A percentile compares a stretch with the other conserved stretches of the same genome.
Conservation (phyloP, 2,888 invertebrate genomes). For the Drepana falcataria region DNA sequence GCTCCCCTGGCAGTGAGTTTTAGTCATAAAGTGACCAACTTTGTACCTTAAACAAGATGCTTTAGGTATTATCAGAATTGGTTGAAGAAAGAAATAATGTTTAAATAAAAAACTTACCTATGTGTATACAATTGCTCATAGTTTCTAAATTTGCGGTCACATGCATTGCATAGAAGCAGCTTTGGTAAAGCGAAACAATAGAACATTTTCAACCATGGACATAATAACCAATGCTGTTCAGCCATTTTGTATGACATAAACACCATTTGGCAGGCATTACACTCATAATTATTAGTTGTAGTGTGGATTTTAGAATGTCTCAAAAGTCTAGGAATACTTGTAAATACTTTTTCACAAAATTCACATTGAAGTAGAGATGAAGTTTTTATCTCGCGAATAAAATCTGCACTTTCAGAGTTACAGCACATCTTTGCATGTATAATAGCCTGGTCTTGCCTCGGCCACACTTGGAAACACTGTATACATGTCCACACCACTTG, state of each 20-base stretch:
- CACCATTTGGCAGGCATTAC: constrained; percentile 67
- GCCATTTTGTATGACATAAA: constrained; percentile 60
- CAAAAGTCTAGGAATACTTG: constrained; percentile 62
- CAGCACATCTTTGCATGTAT: constrained; percentile 56
- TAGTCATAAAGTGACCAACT: constrained; percentile 59
- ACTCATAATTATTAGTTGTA: constrained; percentile 82
- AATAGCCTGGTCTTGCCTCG: constrained; percentile 53
- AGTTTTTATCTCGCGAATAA: constrained; percentile 63
- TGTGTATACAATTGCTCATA: constrained; percentile 72
- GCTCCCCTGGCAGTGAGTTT: constrained; percentile 35
- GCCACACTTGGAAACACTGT: constrained; percentile 73
- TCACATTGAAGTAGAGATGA: constrained; percentile 68
- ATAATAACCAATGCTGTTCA: constrained; percentile 62
- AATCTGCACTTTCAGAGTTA: constrained; percentile 40
- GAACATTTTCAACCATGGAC: constrained; percentile 57
- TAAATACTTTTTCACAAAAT: constrained; percentile 70
- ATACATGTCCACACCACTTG: constrained; percentile 72
- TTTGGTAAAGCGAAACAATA: constrained; percentile 65
- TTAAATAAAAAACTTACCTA: constrained; percentile 38
- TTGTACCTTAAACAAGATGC: constrained; percentile 52
- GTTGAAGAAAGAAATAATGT: neutral
- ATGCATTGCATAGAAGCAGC: constrained; percentile 64
- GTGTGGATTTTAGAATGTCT: constrained; percentile 75
- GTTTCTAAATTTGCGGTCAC: constrained; percentile 68
- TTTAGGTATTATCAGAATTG: neutral